A percentile compares a stretch with the other conserved stretches of the same genome.
Conservation (phyloP, 2,888 invertebrate species). For the Onchidella celtica region DNA sequence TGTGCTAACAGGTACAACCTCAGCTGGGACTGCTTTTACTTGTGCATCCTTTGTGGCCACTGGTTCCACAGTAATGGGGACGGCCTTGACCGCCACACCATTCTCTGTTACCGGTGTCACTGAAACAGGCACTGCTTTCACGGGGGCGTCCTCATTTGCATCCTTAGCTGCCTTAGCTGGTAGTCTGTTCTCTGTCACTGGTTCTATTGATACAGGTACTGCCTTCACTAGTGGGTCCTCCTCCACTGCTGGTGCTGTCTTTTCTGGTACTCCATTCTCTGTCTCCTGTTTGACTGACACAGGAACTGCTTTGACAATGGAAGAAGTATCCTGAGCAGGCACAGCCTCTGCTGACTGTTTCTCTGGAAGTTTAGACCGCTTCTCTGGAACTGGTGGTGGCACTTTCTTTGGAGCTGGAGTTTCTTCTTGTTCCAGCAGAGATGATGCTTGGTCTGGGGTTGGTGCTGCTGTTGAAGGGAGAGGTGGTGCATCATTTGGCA, state of each 20-base stretch:
- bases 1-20: slow-evolving; percentile 13
- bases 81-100: slow-evolving; percentile 1
- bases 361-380: neutral
- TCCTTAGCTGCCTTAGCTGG: too few relatives aligned
- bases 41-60: neutral
- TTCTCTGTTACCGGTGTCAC: too few relatives aligned
- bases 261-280: neutral
- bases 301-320: neutral
- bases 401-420: neutral
- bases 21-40: neutral
- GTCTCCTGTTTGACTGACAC: neutral
- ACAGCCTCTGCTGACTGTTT: neutral
- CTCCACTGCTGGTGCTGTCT: too few relatives aligned
- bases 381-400: neutral
- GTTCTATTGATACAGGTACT: too few relatives aligned
- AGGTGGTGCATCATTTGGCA: neutral
- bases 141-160: too few relatives aligned
- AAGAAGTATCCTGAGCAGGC: neutral
- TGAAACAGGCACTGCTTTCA: too few relatives aligned
- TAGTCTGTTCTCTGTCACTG: too few relatives aligned
- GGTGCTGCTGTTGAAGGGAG: neutral
- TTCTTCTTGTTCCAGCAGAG: neutral
- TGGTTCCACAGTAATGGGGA: slow-evolving; percentile 8
- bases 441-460: neutral
- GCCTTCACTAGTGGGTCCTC: too few relatives aligned